Evolutionary conservation across 2,797 vertebrate genomes (phyloP), one percentile per base, ranked within the genome.

Genomic region (Labroides dimidiatus): DNA sequence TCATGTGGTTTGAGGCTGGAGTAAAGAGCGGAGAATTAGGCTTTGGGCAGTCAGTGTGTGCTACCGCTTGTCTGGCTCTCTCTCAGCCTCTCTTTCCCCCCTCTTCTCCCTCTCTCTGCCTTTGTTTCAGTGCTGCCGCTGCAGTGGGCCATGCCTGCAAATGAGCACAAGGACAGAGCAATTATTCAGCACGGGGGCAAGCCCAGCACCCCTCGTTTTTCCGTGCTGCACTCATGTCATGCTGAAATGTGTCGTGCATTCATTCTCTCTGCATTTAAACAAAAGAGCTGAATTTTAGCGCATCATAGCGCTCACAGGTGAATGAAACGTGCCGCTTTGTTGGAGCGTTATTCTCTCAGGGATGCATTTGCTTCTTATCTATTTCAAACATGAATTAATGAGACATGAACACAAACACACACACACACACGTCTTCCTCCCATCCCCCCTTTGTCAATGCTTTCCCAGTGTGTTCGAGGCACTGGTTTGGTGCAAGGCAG

Each of bases 111-210:
- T 36, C 53, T 64, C 77, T 50, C 70, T 21, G 78, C 43, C 80
- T 90, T 90, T 91, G 87, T 88, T 71, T 83, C 82, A 42, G 75
- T 60, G 71, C 80, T 59, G 56, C 85, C 67, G 81, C 88, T 72
- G 88, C 85, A 80, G 51, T 84, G 49, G 80, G 77, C 84, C 63
- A 11, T 89, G 92, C 88, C 87, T 91, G 85, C 89, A 91, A 92
- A 92, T 92, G 81, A 89, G 90, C 83, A 66, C 73, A 12, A 42
- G 80, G 73, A 90, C 84, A 84, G 81, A 80, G 85, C 80, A 61
- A 89, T 90, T 90, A 90, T 90, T 91, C 88, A 88, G 87, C 87
- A 56, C 9, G 27, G 82, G 80, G 80, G 82, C 71, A 64, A 73
- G 5, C 70, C 82, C 74, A 0, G 13, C 83, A 64, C 79, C 84